phyloP scores from a whole-genome alignment of 2,888 invertebrate species.

The Magallana nippona region DNA sequence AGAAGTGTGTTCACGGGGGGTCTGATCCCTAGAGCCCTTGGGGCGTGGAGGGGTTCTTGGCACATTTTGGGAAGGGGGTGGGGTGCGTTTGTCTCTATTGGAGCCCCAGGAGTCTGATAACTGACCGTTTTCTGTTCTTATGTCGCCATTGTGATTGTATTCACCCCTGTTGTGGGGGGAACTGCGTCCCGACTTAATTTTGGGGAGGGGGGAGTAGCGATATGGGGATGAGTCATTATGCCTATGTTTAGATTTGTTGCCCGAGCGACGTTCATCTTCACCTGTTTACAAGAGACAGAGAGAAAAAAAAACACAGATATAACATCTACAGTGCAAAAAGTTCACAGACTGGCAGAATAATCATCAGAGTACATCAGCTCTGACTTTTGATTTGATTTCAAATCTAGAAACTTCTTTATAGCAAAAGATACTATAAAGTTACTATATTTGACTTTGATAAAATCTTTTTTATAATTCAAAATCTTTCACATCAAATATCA shows the following conservation, averaged over 20 bases:
- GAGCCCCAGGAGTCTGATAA: slow-evolving; percentile 9
- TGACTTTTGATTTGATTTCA: too few relatives aligned
- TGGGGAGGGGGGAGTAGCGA: slow-evolving; percentile 51
- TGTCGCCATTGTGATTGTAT: slow-evolving; percentile 18
- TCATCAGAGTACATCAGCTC: slow-evolving; percentile 2
- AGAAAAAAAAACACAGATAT: slow-evolving; percentile 30
- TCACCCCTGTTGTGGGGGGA: not conserved
- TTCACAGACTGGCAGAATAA: slow-evolving; percentile 28
- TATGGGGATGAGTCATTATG: slow-evolving; percentile 48
- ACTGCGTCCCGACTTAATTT: slow-evolving; percentile 43
- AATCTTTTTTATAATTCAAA: too few relatives aligned
- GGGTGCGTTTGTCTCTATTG: slow-evolving; percentile 28
- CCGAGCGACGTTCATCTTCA: slow-evolving; percentile 60
- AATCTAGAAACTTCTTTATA: too few relatives aligned
- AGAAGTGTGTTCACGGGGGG: slow-evolving; percentile 15
- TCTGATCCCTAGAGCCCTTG: not conserved
- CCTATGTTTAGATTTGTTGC: slow-evolving; percentile 59
- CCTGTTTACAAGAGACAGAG: slow-evolving; percentile 54
- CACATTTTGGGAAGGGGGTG: slow-evolving; percentile 3
- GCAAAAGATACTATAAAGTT: too few relatives aligned
- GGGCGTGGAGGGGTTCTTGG: slow-evolving; percentile 8
- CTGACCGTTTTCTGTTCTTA: slow-evolving; percentile 6
- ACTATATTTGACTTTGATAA: too few relatives aligned
- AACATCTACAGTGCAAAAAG: slow-evolving; percentile 38
- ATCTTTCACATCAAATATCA: too few relatives aligned